Conservation (phyloP, 2,113 vertebrate species). For the Symphodus melops region DNA sequence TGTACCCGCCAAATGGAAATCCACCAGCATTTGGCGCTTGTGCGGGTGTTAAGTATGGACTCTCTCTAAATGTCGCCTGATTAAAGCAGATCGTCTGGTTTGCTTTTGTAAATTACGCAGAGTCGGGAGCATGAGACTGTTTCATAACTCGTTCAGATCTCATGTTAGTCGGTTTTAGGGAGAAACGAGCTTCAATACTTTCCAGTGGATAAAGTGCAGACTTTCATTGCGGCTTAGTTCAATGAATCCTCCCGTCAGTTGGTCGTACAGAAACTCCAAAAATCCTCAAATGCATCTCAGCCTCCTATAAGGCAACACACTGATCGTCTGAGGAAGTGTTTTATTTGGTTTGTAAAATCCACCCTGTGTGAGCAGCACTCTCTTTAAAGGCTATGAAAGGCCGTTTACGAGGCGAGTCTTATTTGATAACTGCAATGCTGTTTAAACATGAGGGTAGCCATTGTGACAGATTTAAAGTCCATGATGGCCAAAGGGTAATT, state of each 20-base stretch:
- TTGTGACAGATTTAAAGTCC: too few species aligned
- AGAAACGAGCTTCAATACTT: not conserved
- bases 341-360: not conserved
- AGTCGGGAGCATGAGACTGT: too few species aligned
- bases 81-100: too few species aligned
- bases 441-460: too few species aligned
- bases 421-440: not conserved
- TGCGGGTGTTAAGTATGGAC: too few species aligned
- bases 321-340: not conserved
- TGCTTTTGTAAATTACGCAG: too few species aligned
- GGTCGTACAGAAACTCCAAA: not conserved
- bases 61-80: too few species aligned
- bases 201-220: not conserved
- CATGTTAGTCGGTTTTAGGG: not conserved
- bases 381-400: not conserved
- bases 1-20: too few species aligned
- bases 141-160: too few species aligned
- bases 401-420: not conserved
- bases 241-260: not conserved
- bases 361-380: not conserved
- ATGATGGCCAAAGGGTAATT: not conserved
- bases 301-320: not conserved
- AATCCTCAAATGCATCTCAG: too few species aligned
- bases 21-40: too few species aligned
- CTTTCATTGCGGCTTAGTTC: not conserved